phyloP scores from a whole-genome alignment of 2,888 invertebrate species.

The Cyrtodaria siliqua region DNA sequence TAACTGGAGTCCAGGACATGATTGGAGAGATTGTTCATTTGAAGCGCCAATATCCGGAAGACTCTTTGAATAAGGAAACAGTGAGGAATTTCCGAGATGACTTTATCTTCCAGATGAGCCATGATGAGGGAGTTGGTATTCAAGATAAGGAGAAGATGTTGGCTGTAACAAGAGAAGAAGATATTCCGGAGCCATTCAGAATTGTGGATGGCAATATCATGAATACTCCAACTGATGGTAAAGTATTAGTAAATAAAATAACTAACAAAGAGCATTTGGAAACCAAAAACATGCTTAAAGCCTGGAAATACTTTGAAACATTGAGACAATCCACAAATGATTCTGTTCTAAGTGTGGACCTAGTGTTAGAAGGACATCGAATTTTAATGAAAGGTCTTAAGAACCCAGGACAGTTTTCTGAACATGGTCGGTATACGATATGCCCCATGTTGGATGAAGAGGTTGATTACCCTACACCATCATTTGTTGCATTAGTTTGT shows the following conservation, averaged over 20 bases:
- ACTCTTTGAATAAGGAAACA: not conserved
- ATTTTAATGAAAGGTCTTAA: not conserved
- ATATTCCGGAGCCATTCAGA: too few relatives aligned
- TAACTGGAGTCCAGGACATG: not conserved
- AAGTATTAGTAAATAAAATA: too few relatives aligned
- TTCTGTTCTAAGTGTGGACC: not conserved
- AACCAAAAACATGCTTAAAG: not conserved
- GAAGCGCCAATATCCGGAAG: not conserved
- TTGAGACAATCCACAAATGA: not conserved
- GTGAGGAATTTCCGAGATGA: not conserved
- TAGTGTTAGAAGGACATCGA: not conserved
- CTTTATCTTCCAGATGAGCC: not conserved
- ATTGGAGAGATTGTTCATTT: not conserved
- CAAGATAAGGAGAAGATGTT: not conserved
- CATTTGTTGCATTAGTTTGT: not conserved
- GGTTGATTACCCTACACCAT: not conserved
- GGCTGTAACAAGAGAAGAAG: not conserved
- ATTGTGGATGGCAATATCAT: not conserved
- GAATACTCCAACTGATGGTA: too few relatives aligned
- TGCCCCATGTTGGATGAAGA: not conserved
- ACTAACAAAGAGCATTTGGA: not conserved
- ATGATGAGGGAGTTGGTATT: not conserved
- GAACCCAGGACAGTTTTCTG: not conserved
- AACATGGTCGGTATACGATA: not conserved
- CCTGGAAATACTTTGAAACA: not conserved